Base-by-base conservation (phyloP, 2,113 vertebrate genomes). In the Hemibagrus wyckioides region DNA sequence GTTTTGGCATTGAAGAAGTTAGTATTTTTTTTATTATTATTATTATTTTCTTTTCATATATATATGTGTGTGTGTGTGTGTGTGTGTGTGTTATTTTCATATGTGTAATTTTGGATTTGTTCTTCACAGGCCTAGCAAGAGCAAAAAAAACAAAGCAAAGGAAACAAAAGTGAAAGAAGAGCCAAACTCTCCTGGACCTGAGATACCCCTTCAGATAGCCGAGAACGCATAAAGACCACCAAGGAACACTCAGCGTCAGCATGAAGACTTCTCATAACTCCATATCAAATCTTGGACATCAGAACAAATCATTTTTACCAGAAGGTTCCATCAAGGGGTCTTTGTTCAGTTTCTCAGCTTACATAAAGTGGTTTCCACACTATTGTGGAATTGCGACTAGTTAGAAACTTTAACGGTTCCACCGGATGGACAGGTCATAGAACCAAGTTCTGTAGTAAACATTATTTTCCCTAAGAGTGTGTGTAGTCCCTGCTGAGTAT, bases 1-100 rank as follows among this genome's bases (percentile, higher is more conserved):
- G 89, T 94, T 84, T 73, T 94, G 83, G 82, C 80, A 0, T 25
- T 95, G 17, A 76, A 90, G 79, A 94, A 90, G 95, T 95, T 91
- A 93, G 93, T 88, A 17, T 36, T 2, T 54, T 39, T 63, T 75
- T 33, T 2, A 61, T 23, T 82, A 50, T 2, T 48, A 59, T 28
- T 67, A 80, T 41, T 21, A 77, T 77, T 63, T 2, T 3, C 17
- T 48, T 33, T n/a, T 54, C 15, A 54, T 5, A 33, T 25, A 8
- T 48, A 48, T 48, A 5, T n/a, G n/a, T n/a, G n/a, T n/a, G n/a
- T n/a, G n/a, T n/a, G n/a, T n/a, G n/a, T n/a, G n/a, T n/a, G n/a
- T n/a, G n/a, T n/a, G n/a, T n/a, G n/a, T n/a, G n/a, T n/a, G n/a
- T 48, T 7, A 48, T 48, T 48, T 48, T 4, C 52, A 57, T 54